Percentiles rank a stretch among this genome's conserved stretches.
Conservation (phyloP, 2,113 vertebrate species). For the Blennius ocellaris region DNA sequence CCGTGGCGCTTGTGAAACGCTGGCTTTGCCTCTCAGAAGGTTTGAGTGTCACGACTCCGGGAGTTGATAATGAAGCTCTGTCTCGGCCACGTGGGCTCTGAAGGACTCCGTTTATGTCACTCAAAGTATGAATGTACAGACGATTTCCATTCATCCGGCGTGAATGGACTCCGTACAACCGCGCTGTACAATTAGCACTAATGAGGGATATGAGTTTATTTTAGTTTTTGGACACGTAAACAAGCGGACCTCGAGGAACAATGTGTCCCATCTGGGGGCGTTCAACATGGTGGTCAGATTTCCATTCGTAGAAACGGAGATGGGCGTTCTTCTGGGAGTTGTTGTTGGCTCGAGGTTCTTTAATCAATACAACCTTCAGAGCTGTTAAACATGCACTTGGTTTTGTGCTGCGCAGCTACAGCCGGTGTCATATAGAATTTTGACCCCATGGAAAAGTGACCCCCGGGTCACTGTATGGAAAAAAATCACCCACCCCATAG, state of each 20-base stretch:
- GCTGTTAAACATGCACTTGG: too few relatives aligned
- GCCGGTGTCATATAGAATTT: too few relatives aligned
- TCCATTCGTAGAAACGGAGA: too few relatives aligned
- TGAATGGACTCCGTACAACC: neutral
- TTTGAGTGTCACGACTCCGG: neutral
- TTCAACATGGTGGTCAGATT: too few relatives aligned
- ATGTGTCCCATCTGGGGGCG: neutral
- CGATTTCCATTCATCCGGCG: neutral
- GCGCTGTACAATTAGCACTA: neutral
- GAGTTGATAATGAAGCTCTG: constrained; percentile 24
- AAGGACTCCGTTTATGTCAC: constrained; percentile 11
- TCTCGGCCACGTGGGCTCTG: neutral
- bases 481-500: too few relatives aligned
- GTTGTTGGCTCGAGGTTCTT: too few relatives aligned
- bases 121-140: neutral
- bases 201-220: neutral
- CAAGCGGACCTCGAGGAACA: neutral
- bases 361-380: too few relatives aligned
- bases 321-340: too few relatives aligned
- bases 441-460: too few relatives aligned
- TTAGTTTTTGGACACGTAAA: neutral
- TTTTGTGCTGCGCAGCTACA: too few relatives aligned
- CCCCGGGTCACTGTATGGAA: too few relatives aligned
- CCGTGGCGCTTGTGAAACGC: neutral
- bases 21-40: neutral